Evolutionary conservation across 2,113 vertebrate species (phyloP).

Genomic region (Macroglossus sobrinus): DNA sequence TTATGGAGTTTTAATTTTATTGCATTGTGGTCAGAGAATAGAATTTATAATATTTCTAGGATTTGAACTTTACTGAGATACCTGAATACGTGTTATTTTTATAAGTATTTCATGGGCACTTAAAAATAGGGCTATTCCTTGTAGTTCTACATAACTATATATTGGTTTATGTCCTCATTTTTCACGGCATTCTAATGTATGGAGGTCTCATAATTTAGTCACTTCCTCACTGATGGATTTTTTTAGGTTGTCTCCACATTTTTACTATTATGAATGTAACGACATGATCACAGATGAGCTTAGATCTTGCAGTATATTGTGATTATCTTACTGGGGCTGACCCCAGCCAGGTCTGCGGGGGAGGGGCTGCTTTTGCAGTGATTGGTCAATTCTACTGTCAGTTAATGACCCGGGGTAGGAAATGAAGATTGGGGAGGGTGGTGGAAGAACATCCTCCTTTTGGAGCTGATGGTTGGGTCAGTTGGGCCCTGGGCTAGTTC

Average conservation of each 20-base stretch:
- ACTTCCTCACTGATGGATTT: neutral
- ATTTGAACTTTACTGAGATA: neutral
- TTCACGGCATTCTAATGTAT: neutral
- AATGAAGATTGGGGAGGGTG: neutral
- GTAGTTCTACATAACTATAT: neutral
- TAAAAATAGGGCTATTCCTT: neutral
- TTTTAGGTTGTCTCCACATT: neutral
- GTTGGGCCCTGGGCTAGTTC: neutral
- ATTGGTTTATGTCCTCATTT: neutral
- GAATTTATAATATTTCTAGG: neutral
- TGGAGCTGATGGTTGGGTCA: neutral
- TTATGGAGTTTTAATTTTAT: slow-evolving; percentile 22
- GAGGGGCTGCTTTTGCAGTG: neutral
- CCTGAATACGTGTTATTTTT: neutral
- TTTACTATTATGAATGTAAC: neutral
- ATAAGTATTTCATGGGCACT: neutral
- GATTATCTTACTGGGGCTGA: neutral
- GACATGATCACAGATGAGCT: neutral
- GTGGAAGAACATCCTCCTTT: neutral
- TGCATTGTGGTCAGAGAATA: neutral
- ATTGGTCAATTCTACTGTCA: neutral
- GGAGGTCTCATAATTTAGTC: neutral
- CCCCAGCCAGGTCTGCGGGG: no score
- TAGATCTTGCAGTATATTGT: neutral
- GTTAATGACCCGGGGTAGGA: neutral